Base-by-base conservation (phyloP, 2,797 vertebrate genomes). In the Enteromius treurensis region DNA sequence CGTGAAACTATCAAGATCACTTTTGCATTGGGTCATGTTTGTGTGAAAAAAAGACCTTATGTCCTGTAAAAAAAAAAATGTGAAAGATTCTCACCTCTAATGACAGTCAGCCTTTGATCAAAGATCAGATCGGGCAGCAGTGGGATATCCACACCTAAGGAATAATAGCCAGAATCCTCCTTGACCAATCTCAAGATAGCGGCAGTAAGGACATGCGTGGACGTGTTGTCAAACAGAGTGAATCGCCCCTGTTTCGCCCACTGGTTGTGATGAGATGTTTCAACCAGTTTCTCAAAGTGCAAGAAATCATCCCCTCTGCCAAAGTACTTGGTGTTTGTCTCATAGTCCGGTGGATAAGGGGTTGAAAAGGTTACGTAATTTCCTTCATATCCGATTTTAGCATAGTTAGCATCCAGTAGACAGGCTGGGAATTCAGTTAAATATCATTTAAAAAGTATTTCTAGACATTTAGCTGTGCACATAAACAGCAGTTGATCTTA, bases 221-320 rank as follows among this genome's bases (percentile, higher is more conserved):
- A 86, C 42, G 73, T 87, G 90, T 93, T 90, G 87, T 93, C 93
- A 0, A 74, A 89, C 76, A 92, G 21, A 29, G 88, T 84, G 9
- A 90, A 87, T 11, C 89, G 88, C 40, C 87, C 89, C 0, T 40
- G 0, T 68, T 0, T 34, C 6, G 14, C 80, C 90, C 82, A 89
- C 37, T 29, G 4, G 73, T 89, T 1, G 8, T 74, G 82, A 70
- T 69, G 45, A 2, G 74, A 19, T 5, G 87, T 81, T 26, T 1
- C 1, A 65, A 91, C 83, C 32, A 83, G 67, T 6, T 7, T 1
- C 10, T 0, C 4, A 3, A 1, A 40, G 77, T 15, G 55, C 13
- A 5, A 1, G 15, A 5, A 2, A 0, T 47, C 65, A 0, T 58
- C 19, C 2, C 0, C 3, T 8, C 1, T 40, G 58, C 69, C 81